phyloP scores from a whole-genome alignment of 2,113 vertebrate species.

The Sinocyclocheilus anophthalmus region DNA sequence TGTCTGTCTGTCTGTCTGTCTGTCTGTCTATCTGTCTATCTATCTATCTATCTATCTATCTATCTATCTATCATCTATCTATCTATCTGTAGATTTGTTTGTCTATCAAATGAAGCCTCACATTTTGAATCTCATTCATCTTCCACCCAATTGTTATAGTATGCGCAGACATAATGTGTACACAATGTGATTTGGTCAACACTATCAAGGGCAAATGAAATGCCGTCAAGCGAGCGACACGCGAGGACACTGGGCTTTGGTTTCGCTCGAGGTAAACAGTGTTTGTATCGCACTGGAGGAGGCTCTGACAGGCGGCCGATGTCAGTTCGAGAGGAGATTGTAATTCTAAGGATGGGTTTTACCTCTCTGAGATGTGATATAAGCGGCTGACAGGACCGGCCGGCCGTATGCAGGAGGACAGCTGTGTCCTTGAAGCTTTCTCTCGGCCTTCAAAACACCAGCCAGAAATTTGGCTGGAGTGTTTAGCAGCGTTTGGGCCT shows the following conservation, averaged over 20 bases:
- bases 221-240: conserved; percentile 45
- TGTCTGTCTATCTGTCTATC: neutral
- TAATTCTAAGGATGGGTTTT: conserved; percentile 24
- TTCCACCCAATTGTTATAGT: neutral
- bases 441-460: neutral
- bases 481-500: neutral
- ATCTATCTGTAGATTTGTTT: neutral
- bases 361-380: neutral
- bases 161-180: conserved; percentile 31
- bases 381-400: neutral
- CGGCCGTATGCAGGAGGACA: neutral
- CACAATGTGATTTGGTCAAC: conserved; percentile 16
- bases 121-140: neutral
- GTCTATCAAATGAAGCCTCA: neutral
- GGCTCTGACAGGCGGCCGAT: conserved; percentile 15
- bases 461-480: neutral
- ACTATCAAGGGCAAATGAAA: conserved; percentile 36
- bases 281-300: conserved; percentile 26
- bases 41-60: neutral
- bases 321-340: neutral
- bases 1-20: neutral
- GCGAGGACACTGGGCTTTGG: conserved; percentile 63
- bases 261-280: conserved; percentile 50
- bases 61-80: neutral
- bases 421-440: neutral